Percentiles rank a stretch among this genome's conserved stretches.
Conservation (phyloP, 2,888 invertebrate genomes). For the Vandiemenella viatica region DNA sequence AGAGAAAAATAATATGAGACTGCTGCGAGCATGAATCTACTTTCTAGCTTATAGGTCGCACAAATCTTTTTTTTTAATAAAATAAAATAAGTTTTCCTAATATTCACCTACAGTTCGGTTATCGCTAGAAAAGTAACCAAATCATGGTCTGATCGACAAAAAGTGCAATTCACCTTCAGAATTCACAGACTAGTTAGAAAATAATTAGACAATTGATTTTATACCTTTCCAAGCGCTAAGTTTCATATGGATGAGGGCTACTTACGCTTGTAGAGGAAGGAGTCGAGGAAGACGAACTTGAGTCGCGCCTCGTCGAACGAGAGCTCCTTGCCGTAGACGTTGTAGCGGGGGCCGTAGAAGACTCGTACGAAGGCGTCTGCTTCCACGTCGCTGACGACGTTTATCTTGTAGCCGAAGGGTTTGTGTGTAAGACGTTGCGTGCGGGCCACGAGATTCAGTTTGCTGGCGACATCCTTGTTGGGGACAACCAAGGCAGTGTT, state of each 20-base stretch:
- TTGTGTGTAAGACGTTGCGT: constrained; percentile 49
- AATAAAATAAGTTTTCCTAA: too few species aligned
- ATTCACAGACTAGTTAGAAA: too few species aligned
- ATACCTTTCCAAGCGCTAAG: neutral
- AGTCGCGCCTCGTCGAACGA: constrained; percentile 42
- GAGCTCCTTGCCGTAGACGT: constrained; percentile 37
- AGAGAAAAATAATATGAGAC: too few species aligned
- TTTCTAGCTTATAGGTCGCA: too few species aligned
- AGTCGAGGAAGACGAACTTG: constrained; percentile 48
- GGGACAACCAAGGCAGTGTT: constrained; percentile 40
- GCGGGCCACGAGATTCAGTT: constrained; percentile 29
- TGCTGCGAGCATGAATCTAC: too few species aligned
- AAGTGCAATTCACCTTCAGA: too few species aligned
- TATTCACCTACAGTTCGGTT: too few species aligned
- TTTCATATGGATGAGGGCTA: neutral
- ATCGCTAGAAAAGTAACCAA: too few species aligned
- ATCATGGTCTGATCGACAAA: too few species aligned
- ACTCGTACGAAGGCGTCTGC: constrained; percentile 45
- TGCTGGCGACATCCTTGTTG: constrained; percentile 27
- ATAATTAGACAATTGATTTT: neutral
- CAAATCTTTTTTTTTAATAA: too few species aligned
- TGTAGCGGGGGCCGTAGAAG: constrained; percentile 53
- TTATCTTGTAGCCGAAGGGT: constrained; percentile 40
- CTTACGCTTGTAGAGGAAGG: constrained; percentile 38
- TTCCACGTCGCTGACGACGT: constrained; percentile 38